Conservation (phyloP, 2,797 vertebrate genomes). For the Coregonus ussuriensis region DNA sequence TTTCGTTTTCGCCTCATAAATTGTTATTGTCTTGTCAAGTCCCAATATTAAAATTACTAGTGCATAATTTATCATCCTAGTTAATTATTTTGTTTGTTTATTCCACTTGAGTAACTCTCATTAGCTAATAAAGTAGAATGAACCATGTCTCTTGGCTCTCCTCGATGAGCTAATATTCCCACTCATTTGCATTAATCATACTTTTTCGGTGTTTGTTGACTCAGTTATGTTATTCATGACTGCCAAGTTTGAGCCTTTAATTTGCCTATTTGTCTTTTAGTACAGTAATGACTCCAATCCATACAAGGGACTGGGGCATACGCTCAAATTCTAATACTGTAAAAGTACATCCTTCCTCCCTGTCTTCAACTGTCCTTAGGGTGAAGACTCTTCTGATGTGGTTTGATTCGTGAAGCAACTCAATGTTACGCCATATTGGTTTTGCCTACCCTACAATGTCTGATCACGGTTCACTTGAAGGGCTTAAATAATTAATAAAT, state of each 20-base stretch:
- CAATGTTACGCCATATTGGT: neutral
- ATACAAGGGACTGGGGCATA: no score
- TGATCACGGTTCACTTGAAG: neutral
- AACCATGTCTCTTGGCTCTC: neutral
- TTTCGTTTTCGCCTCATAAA: neutral
- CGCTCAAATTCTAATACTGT: neutral
- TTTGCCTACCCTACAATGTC: neutral
- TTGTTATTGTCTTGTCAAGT: neutral
- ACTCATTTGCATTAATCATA: no score
- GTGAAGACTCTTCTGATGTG: neutral
- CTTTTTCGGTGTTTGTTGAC: no score
- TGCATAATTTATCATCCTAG: neutral
- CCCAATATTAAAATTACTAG: neutral
- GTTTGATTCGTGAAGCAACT: neutral
- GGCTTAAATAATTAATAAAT: neutral
- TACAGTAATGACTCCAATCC: no score
- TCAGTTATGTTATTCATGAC: no score
- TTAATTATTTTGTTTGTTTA: neutral
- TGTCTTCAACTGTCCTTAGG: neutral
- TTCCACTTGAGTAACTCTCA: neutral
- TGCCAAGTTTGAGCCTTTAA: no score
- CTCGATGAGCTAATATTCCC: no score
- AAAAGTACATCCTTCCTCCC: neutral
- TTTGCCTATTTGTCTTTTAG: no score
- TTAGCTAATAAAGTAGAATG: neutral